A percentile compares a stretch with the other conserved stretches of the same genome.
phyloP scores from a whole-genome alignment of 1,140 invertebrate genomes.

The Mizuhopecten yessoensis region DNA sequence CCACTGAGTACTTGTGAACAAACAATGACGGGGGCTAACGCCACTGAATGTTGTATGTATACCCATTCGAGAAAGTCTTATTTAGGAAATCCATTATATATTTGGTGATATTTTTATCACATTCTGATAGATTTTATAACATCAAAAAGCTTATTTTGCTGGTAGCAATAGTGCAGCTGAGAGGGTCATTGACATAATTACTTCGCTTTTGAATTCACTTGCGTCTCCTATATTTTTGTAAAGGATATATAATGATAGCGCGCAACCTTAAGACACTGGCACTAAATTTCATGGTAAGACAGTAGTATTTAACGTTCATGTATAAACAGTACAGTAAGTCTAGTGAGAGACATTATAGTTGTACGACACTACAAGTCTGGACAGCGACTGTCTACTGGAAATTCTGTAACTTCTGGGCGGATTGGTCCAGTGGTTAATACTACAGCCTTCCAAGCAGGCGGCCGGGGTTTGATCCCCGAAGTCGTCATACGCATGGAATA shows the following conservation, averaged over 20 bases:
- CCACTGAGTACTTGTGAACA: constrained; percentile 5
- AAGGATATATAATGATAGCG: background rate
- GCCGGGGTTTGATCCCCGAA: too few relatives aligned
- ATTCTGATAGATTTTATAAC: background rate
- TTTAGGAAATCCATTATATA: too few relatives aligned
- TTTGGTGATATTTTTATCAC: background rate
- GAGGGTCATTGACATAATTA: background rate
- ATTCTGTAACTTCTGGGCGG: too few relatives aligned
- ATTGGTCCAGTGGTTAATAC: too few relatives aligned
- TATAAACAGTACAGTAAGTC: too few relatives aligned
- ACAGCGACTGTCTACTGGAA: too few relatives aligned
- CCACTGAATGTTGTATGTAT: too few relatives aligned
- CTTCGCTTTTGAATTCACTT: background rate
- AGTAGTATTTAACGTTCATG: too few relatives aligned
- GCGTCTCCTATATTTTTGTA: background rate
- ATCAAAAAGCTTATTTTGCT: background rate
- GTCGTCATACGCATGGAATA: too few relatives aligned
- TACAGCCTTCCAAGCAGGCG: too few relatives aligned
- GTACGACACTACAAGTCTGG: too few relatives aligned
- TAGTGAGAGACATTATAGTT: too few relatives aligned
- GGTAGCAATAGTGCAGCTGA: background rate
- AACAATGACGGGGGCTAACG: background rate
- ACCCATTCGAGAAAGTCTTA: background rate
- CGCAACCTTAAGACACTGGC: background rate
- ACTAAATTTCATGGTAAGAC: background rate